A percentile compares a stretch with the other conserved stretches of the same genome.
These are phyloP conservation scores for Ibidorhyncha struthersii DNA, from an alignment of 2,113 vertebrate species.

Conservation along the genomic window DNA sequence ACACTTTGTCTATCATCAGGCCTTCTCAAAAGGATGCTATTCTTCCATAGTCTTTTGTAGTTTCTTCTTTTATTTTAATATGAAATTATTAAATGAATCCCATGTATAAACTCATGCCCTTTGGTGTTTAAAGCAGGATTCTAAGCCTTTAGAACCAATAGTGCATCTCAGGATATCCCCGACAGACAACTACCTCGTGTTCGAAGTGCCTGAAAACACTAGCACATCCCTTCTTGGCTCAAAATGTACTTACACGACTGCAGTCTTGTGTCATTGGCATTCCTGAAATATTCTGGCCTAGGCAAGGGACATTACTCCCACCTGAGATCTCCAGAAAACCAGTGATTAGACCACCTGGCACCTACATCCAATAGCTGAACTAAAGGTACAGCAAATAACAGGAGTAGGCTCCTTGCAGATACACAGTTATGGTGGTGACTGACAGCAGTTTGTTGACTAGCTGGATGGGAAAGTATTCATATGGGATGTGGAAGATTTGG, in stretches of 20 bases:
- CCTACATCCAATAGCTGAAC: neutral
- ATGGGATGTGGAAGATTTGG: neutral
- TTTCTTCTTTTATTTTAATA: neutral
- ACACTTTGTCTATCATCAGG: neutral
- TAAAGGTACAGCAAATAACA: neutral
- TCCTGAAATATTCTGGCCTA: neutral
- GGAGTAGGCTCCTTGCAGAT: neutral
- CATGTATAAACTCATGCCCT: neutral
- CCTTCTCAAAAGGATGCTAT: neutral
- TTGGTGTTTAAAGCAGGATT: neutral
- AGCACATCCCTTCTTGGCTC: neutral
- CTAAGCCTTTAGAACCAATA: neutral
- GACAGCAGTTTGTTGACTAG: neutral
- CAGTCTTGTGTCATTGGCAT: neutral
- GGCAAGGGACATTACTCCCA: neutral
- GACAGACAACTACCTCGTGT: neutral
- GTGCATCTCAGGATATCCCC: neutral
- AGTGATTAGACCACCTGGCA: neutral
- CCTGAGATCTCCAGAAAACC: neutral
- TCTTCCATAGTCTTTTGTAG: neutral
- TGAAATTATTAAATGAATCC: neutral
- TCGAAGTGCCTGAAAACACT: neutral
- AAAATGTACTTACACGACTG: neutral
- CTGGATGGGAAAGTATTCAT: neutral
- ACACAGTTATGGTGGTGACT: neutral